Base-by-base conservation (phyloP, 2,888 invertebrate genomes). In the Hypercompe scribonia region DNA sequence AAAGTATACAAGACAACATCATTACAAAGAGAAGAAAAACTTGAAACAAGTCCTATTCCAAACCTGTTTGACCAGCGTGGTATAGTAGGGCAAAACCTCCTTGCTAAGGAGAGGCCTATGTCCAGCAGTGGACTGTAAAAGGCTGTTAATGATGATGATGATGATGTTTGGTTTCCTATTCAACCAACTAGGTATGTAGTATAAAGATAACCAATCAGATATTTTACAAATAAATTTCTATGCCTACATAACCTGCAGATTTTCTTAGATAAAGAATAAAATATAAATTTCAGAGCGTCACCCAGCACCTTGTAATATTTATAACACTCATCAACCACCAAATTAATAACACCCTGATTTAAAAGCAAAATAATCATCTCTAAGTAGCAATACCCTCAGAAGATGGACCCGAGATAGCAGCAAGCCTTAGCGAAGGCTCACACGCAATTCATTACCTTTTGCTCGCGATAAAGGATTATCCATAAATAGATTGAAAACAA, bases 401-500 rank as follows among this genome's bases (percentile, higher is more conserved):
- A 71, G 58, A 71, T 65, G 39, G 39, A 36, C 39, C 54, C 28
- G 21, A 58, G 66, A 71, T 71, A 71, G 61, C 54, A 42, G n/a
- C 61, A 71, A 71, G 54, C 54, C 39, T 71, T 58, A 42, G 46
- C 33, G 61, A 65, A 65, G 61, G 61, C 33, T 71, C 70, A 70
- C 80, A 72, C 67, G n/a, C 54, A 78, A 81, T 84, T 78, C 78
- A 84, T 80, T 75, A 80, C 70, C 46, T 61, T 69, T 74, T 73
- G 74, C 73, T 73, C 77, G 70, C 78, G 75, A 80, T 80, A 72
- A 74, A 69, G 61, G 64, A 24, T 58, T 31, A 74, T 73, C 75
- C 78, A 77, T 81, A 70, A 65, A 61, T 68, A 67, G 34, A 68
- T 75, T 71, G 66, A 71, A 77, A 71, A 77, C 73, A 76, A 75